Base-by-base conservation (phyloP, 2,797 vertebrate genomes). In the Cryptoblepharus egeriae region DNA sequence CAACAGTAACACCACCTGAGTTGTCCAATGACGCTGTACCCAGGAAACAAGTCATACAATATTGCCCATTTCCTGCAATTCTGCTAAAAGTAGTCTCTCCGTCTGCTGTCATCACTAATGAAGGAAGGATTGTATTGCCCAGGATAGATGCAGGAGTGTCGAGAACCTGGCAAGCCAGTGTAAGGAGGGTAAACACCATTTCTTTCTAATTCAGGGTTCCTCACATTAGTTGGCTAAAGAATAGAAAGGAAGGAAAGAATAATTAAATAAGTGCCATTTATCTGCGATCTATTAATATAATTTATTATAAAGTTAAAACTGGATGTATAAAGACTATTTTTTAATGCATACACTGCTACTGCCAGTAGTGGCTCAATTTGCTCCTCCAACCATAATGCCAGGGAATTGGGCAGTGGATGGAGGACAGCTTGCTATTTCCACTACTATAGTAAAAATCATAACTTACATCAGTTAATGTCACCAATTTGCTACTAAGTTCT, bases 121-220 rank as follows among this genome's bases (percentile, higher is more conserved):
- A 99, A 99, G 79, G 98, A 98, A 0, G 98, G 98, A 93, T 99
- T 99, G 94, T 97, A 99, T 88, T 98, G 98, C 83, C 98, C 98
- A 0, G 98, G 98, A 88, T 99, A 99, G 92, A 99, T 99, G 93
- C 98, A 99, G 0, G 98, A 99, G 92, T 99, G 98, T 64, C 98
- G 97, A 13, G 98, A 99, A 18, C 98, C 98, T 0, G 98, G 98
- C 78, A 99, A 93, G 69, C 98, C 98, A 4, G 97, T 97, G 95
- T 98, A 99, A 2, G 98, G 97, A 9, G 95, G 95, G 89, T 97
- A 98, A 58, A 99, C 93, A 85, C 98, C 97, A 0, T 99, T 99
- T 93, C 97, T 95, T 90, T 99, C 98, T 94, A 99, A 95, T 94
- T 99, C 98, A 24, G 98, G 94, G 93, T 98, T 99, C 88, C 98